Evolutionary conservation across 1,140 invertebrate genomes (phyloP).

Genomic region (Cyphomyrmex costatus): DNA sequence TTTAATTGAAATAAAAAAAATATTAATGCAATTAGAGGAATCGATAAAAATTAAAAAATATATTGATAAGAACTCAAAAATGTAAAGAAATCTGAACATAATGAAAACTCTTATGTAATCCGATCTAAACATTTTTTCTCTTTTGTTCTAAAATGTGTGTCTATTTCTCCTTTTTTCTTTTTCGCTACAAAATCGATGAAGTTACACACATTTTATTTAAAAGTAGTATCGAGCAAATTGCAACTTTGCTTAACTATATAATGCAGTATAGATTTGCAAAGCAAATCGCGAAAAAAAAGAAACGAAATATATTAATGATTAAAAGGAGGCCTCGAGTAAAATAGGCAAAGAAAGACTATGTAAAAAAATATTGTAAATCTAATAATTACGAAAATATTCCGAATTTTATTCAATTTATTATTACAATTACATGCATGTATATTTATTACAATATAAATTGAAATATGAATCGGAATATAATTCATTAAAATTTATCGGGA

Average conservation of each 20-base stretch:
- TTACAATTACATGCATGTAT: neutral
- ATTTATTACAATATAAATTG: constrained; percentile 10
- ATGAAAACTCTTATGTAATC: constrained; percentile 4
- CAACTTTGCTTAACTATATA: constrained; percentile 77
- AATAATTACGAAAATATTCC: constrained; percentile 38
- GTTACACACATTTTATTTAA: constrained; percentile 56
- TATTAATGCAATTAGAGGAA: neutral
- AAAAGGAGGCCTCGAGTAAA: constrained; percentile 19
- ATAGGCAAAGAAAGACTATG: neutral
- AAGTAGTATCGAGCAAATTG: constrained; percentile 52
- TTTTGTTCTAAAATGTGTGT: neutral
- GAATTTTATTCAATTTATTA: constrained; percentile 17
- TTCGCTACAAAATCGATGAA: constrained; percentile 38
- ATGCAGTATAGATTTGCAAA: constrained; percentile 75
- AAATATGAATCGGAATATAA: constrained; percentile 9
- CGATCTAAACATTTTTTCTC: neutral
- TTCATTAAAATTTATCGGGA: constrained; percentile 8
- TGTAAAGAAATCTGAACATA: neutral
- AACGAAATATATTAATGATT: constrained; percentile 8
- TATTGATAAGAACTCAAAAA: neutral
- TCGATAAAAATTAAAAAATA: neutral
- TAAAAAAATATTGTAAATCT: constrained; percentile 6
- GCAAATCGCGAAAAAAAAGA: constrained; percentile 32
- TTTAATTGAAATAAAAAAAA: constrained; percentile 23
- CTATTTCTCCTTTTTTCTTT: neutral